Percentiles rank a stretch among this genome's conserved stretches.
Conservation (phyloP, 2,113 vertebrate genomes). For the Gymnorhina tibicen region DNA sequence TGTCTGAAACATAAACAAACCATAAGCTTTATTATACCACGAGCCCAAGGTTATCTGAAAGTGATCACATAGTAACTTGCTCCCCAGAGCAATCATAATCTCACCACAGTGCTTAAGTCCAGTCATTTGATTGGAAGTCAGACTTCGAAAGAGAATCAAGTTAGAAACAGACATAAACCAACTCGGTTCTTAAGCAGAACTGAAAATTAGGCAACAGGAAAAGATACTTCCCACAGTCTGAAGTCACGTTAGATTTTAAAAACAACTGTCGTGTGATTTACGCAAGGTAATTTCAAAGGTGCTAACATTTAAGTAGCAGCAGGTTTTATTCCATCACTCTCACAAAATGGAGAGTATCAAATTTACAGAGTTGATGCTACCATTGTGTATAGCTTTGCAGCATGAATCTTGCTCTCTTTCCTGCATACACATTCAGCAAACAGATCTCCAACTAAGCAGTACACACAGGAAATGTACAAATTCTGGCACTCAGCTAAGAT, state of each 20-base stretch:
- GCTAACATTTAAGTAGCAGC: neutral
- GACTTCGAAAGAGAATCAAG: neutral
- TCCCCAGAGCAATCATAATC: neutral
- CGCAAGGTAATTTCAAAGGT: neutral
- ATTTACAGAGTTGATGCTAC: neutral
- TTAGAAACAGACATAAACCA: neutral
- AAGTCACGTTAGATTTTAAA: neutral
- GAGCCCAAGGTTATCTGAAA: neutral
- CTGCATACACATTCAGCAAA: neutral
- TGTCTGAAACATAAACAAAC: conserved; percentile 81
- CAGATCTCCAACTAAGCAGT: neutral
- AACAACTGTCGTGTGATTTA: neutral
- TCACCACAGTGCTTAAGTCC: neutral
- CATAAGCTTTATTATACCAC: neutral
- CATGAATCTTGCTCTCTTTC: neutral
- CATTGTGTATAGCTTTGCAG: neutral
- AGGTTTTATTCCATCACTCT: neutral
- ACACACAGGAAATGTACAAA: neutral
- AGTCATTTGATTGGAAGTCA: neutral
- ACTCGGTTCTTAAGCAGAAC: neutral
- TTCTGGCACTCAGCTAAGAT: neutral
- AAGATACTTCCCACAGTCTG: neutral
- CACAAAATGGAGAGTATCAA: neutral
- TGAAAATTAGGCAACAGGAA: neutral
- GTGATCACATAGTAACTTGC: neutral